Evolutionary conservation across 2,888 invertebrate genomes (phyloP), one percentile per base, ranked within the genome.

Genomic region (Apodemia duryi): DNA sequence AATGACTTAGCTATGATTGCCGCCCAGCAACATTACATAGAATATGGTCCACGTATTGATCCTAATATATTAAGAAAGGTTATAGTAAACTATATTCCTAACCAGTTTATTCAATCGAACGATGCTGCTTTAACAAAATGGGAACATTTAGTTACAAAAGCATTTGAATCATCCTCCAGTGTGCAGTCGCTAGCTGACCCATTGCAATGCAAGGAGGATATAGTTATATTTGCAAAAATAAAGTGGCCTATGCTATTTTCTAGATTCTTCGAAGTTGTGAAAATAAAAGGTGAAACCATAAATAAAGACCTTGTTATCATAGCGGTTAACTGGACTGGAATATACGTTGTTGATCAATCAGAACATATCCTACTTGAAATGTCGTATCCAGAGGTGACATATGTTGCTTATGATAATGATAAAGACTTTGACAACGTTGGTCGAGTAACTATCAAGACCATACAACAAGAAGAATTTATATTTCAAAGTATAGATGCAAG

Each of bases 201-300:
- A 4, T 81, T 94, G 35, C 94, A 94, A 73, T 97, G 97, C 32
- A 97, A 97, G 83, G 97, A 97, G 84, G 97, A 98, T 79, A 95
- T 99, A 64, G 98, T 98, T 0, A 95, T 96, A 75, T 98, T 96
- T 84, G 96, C 98, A 2, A 97, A 97, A 88, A 92, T 96, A 69
- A 97, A 97, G 74, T 99, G 98, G 98, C 98, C 98, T 0, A 95
- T 99, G 83, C 90, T 98, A 6, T 99, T 99, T 84, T 98, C 98
- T 0, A 94, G 97, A 78, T 98, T 98, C 84, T 99, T 96, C 78
- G 98, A 99, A 90, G 98, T 97, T 0, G 93, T 96, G n/a, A 95
- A 95, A 79, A 85, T 94, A 62, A 94, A 95, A 68, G 96, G 96
- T 0, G 94, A 95, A 0, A 91, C 93, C 41, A 91, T 95, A 7